phyloP scores from a whole-genome alignment of 1,140 invertebrate genomes.

The Achroia grisella region DNA sequence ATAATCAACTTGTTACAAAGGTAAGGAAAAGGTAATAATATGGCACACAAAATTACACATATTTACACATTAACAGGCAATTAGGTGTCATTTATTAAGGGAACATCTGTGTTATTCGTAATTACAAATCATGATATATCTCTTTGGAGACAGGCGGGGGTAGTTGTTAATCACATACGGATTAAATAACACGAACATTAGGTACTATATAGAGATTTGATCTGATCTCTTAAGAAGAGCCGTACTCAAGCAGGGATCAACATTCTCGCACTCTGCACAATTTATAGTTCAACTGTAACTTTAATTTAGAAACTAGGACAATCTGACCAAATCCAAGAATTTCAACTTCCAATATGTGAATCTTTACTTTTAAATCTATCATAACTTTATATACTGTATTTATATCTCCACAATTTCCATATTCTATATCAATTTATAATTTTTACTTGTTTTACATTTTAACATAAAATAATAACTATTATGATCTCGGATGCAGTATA shows the following conservation, averaged over 20 bases:
- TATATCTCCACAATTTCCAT: too few species aligned
- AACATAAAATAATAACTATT: too few species aligned
- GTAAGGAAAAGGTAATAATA: background rate
- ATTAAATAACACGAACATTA: background rate
- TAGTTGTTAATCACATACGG: too few species aligned
- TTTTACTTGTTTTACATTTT: too few species aligned
- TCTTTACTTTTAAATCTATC: too few species aligned
- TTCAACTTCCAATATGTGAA: too few species aligned
- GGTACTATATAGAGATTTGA: slow-evolving; percentile 25
- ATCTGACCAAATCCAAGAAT: background rate
- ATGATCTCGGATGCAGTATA: too few species aligned
- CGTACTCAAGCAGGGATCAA: slow-evolving; percentile 4
- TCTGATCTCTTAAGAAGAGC: slow-evolving; percentile 24
- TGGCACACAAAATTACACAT: background rate
- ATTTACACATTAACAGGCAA: slow-evolving; percentile 9
- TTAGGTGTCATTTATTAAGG: slow-evolving; percentile 14
- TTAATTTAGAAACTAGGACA: slow-evolving; percentile 4
- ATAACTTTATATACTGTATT: too few species aligned
- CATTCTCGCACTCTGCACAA: background rate
- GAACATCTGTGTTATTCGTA: slow-evolving; percentile 22
- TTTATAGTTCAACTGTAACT: slow-evolving; percentile 3
- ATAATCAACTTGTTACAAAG: too few species aligned
- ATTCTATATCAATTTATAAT: too few species aligned
- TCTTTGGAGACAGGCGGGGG: slow-evolving; percentile 21
- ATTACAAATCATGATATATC: slow-evolving; percentile 33